Percentiles rank a stretch among this genome's conserved stretches.
These are phyloP conservation scores for Trachelus troglodyta DNA, from an alignment of 2,888 invertebrate genomes.

Conservation along the genomic window DNA sequence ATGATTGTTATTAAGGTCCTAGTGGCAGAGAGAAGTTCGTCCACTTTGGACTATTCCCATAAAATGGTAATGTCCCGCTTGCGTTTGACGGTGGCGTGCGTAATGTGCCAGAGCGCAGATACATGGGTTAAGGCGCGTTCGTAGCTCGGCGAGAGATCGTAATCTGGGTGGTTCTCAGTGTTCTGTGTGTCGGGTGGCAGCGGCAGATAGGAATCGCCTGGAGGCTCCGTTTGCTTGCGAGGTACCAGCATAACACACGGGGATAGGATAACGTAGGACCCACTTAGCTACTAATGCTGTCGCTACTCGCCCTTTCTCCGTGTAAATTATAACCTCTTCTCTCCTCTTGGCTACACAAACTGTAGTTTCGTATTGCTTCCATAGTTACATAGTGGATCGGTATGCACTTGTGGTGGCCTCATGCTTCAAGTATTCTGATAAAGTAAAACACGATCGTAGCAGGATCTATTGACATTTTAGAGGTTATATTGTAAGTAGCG, in stretches of 20 bases:
- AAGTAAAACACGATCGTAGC: background rate
- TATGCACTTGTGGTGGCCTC: background rate
- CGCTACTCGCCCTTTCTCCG: constrained; percentile 56
- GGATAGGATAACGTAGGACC: constrained; percentile 59
- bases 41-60: background rate
- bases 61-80: background rate
- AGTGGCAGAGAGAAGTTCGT: background rate
- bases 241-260: constrained; percentile 44
- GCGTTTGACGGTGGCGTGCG: constrained; percentile 7
- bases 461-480: background rate
- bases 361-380: background rate
- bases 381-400: background rate
- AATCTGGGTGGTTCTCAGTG: constrained; percentile 52
- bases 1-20: background rate
- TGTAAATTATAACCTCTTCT: constrained; percentile 56
- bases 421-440: background rate
- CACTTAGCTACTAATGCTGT: constrained; percentile 64
- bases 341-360: background rate
- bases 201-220: constrained; percentile 50
- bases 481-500: background rate
- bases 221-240: constrained; percentile 19
- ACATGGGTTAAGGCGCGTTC: constrained; percentile 13
- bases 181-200: constrained; percentile 51
- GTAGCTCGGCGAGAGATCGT: constrained; percentile 26
- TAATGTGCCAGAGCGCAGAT: constrained; percentile 8